Conservation (phyloP, 2,113 vertebrate species). For the Hemibagrus wyckioides region DNA sequence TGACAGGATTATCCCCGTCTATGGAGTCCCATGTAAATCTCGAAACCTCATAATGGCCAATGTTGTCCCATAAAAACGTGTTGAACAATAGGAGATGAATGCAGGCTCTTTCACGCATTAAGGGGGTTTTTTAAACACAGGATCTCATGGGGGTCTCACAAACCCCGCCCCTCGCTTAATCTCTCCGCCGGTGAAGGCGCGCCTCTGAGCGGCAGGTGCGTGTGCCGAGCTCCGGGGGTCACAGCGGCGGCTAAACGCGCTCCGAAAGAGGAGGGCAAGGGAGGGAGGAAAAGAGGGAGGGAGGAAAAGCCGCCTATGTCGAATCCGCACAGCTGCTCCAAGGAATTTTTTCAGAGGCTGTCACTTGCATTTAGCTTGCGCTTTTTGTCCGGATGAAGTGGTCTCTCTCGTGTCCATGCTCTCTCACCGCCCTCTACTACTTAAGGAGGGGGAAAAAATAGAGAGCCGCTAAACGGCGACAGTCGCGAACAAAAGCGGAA, state of each 20-base stretch:
- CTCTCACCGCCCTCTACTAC: constrained; percentile 52
- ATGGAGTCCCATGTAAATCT: constrained; percentile 88
- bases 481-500: constrained; percentile 66
- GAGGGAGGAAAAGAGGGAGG: constrained; percentile 47
- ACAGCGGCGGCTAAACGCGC: constrained; percentile 42
- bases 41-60: constrained; percentile 88
- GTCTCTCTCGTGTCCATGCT: constrained; percentile 59
- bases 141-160: constrained; percentile 78
- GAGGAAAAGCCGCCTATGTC: constrained; percentile 65
- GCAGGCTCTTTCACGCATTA: constrained; percentile 80
- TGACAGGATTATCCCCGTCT: constrained; percentile 84
- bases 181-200: constrained; percentile 84
- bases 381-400: constrained; percentile 67
- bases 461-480: constrained; percentile 73
- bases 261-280: constrained; percentile 6
- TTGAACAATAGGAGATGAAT: constrained; percentile 77
- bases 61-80: constrained; percentile 86
- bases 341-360: constrained; percentile 74
- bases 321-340: constrained; percentile 71
- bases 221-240: constrained; percentile 71
- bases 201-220: constrained; percentile 78
- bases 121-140: constrained; percentile 78
- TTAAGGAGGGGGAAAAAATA: constrained; percentile 33
- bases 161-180: constrained; percentile 85
- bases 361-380: constrained; percentile 76